Percentiles rank a stretch among this genome's conserved stretches.
These are phyloP conservation scores for Dynastes hyllus DNA, from an alignment of 2,888 invertebrate genomes.

Conservation along the genomic window DNA sequence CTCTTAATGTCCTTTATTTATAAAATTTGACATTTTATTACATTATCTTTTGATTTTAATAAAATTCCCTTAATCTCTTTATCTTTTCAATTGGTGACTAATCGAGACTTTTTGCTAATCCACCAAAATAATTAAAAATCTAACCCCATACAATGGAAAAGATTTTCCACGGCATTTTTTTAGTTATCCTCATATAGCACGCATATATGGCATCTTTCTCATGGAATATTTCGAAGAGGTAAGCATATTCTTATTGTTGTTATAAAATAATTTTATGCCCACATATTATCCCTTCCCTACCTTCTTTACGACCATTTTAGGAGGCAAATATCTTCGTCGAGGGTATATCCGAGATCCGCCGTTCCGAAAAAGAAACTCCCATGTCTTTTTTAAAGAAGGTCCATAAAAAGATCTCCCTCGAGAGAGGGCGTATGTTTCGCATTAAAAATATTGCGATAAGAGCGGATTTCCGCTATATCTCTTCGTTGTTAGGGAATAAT, in stretches of 20 bases:
- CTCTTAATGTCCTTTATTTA: no score
- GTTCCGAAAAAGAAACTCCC: neutral
- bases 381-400: slow-evolving; percentile 23
- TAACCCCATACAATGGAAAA: no score
- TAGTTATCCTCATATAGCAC: no score
- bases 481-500: slow-evolving; percentile 25
- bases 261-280: slow-evolving; percentile 34
- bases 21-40: no score
- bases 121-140: no score
- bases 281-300: slow-evolving; percentile 10
- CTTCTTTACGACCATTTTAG: slow-evolving; percentile 2
- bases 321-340: slow-evolving; percentile 10
- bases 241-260: slow-evolving; percentile 2
- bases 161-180: no score
- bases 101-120: no score
- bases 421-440: slow-evolving; percentile 21
- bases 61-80: no score
- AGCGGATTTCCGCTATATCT: slow-evolving; percentile 14
- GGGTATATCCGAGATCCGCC: neutral
- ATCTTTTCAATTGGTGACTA: no score
- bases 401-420: slow-evolving; percentile 23
- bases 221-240: no score
- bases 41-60: no score
- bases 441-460: slow-evolving; percentile 30
- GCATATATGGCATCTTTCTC: no score